phyloP scores from a whole-genome alignment of 2,888 invertebrate genomes.

The Ptychoptera contaminata region DNA sequence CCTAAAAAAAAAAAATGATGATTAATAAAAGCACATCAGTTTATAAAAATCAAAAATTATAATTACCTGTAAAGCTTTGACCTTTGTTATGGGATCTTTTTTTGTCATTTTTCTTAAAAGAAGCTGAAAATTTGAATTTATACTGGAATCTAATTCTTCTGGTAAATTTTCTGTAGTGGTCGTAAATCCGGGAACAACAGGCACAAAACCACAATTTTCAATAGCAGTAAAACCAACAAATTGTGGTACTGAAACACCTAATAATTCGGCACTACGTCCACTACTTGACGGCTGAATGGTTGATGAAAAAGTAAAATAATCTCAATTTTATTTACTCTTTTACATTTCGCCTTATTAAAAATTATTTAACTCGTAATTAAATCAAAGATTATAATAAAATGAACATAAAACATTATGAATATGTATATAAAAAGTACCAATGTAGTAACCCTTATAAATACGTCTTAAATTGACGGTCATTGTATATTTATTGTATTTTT shows the following conservation, averaged over 20 bases:
- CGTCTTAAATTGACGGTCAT: no score
- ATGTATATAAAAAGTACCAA: no score
- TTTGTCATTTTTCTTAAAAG: conserved; percentile 77
- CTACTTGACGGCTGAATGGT: conserved; percentile 68
- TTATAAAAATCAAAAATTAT: neutral
- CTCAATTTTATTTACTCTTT: neutral
- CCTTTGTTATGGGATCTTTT: conserved; percentile 77
- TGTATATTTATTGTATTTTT: no score
- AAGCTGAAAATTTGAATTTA: conserved; percentile 60
- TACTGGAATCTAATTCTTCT: conserved; percentile 45
- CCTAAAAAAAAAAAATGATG: conserved; percentile 30
- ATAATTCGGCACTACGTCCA: conserved; percentile 71
- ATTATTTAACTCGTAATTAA: conserved; percentile 4
- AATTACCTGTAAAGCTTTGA: conserved; percentile 48
- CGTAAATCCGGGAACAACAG: conserved; percentile 36
- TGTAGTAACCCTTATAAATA: no score
- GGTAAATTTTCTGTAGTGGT: conserved; percentile 28
- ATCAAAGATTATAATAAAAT: neutral
- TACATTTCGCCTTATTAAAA: neutral
- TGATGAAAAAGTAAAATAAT: conserved; percentile 15
- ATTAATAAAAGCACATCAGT: neutral
- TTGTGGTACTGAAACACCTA: conserved; percentile 40
- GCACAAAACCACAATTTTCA: conserved; percentile 42
- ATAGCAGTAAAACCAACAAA: conserved; percentile 50
- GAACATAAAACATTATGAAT: no score